Conservation (phyloP, 2,888 invertebrate species). For the Dendrolimus pini region DNA sequence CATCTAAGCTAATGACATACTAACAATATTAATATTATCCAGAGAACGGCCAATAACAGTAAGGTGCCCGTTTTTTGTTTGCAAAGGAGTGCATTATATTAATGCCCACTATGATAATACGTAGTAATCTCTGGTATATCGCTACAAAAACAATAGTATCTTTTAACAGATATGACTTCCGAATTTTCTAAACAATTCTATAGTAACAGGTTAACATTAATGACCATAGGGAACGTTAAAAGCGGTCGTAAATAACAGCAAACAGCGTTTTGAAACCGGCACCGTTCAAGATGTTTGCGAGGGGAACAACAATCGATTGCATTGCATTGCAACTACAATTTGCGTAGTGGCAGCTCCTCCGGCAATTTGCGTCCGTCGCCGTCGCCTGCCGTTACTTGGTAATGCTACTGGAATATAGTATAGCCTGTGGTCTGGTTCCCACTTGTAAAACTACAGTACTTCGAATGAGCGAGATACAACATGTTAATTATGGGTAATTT, state of each 20-base stretch:
- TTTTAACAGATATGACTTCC: no score
- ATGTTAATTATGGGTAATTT: slow-evolving; percentile 72
- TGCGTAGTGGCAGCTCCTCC: slow-evolving; percentile 64
- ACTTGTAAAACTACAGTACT: slow-evolving; percentile 62
- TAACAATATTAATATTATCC: no score
- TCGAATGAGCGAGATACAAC: slow-evolving; percentile 64
- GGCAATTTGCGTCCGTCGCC: slow-evolving; percentile 72
- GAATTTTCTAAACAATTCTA: no score
- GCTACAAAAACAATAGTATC: no score
- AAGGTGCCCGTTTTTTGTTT: no score
- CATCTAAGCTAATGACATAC: no score
- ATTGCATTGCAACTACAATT: slow-evolving; percentile 50
- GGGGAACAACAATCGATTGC: slow-evolving; percentile 60
- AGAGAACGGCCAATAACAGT: no score
- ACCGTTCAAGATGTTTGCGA: slow-evolving; percentile 24
- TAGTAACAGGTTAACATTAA: no score
- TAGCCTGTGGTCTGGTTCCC: slow-evolving; percentile 64
- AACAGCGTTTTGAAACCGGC: not conserved
- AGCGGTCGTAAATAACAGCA: not conserved
- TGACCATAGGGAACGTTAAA: not conserved
- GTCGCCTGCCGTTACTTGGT: slow-evolving; percentile 68
- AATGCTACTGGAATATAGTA: slow-evolving; percentile 73
- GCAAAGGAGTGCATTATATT: no score
- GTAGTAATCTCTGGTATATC: no score
- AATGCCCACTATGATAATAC: no score